Evolutionary conservation across 2,888 invertebrate genomes (phyloP).

Genomic region (Cheilosia pagana): DNA sequence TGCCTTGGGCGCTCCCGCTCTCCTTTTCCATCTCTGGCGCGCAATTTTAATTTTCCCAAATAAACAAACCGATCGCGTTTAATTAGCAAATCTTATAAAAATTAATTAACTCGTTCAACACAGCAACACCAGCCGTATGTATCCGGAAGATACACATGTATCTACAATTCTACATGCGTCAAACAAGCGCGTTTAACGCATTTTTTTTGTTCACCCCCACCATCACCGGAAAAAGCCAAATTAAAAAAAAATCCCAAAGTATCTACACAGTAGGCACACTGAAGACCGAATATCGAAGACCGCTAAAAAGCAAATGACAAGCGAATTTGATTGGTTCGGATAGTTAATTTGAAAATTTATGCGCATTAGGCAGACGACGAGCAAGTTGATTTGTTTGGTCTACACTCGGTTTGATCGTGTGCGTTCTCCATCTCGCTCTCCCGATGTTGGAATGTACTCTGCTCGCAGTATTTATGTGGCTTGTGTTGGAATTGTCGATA

Average conservation of each 20-base stretch:
- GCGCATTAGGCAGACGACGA: slow-evolving; percentile 71
- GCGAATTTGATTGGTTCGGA: slow-evolving; percentile 70
- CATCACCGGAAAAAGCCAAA: slow-evolving; percentile 24
- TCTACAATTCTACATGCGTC: slow-evolving; percentile 65
- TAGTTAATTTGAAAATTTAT: slow-evolving; percentile 70
- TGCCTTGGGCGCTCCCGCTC: neutral
- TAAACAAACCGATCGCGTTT: slow-evolving; percentile 74
- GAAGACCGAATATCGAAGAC: slow-evolving; percentile 1
- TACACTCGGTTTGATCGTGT: slow-evolving; percentile 50
- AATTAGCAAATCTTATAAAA: slow-evolving; percentile 72
- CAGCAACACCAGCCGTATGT: slow-evolving; percentile 38
- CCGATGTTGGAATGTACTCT: slow-evolving; percentile 14
- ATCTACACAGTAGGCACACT: neutral
- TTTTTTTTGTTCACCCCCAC: slow-evolving; percentile 6
- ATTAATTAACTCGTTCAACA: slow-evolving; percentile 71
- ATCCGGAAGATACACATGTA: slow-evolving; percentile 71
- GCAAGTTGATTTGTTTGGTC: slow-evolving; percentile 73
- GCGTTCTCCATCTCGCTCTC: slow-evolving; percentile 23
- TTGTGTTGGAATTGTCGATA: neutral
- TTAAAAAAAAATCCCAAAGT: slow-evolving; percentile 58
- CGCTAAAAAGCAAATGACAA: slow-evolving; percentile 57
- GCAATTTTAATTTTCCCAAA: slow-evolving; percentile 64
- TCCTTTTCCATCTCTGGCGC: neutral
- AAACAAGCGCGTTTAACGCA: slow-evolving; percentile 52
- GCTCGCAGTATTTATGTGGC: neutral